A percentile compares a stretch with the other conserved stretches of the same genome.
Evolutionary conservation across 2,888 invertebrate genomes (phyloP).

Genomic region (Drosophila incognita): DNA sequence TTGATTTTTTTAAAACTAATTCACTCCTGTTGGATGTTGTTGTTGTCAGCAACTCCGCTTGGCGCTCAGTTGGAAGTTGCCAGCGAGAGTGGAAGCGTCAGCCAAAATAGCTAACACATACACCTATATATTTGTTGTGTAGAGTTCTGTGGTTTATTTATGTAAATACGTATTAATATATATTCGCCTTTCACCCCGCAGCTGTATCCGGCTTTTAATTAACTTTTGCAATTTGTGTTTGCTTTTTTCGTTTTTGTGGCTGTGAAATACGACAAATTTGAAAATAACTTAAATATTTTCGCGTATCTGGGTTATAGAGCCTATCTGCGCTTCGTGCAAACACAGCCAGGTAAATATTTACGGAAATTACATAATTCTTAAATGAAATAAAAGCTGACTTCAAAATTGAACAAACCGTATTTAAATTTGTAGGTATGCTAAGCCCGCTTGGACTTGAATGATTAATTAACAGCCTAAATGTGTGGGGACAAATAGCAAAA

Average conservation of each 20-base stretch:
- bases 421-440: neutral
- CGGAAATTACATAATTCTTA: slow-evolving; percentile 1
- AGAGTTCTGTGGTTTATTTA: slow-evolving; percentile 2
- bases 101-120: neutral
- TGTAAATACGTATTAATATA: neutral
- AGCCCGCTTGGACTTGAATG: neutral
- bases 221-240: slow-evolving; percentile 21
- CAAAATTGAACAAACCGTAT: neutral
- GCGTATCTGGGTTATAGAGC: slow-evolving; percentile 81
- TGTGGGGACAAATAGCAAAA: neutral
- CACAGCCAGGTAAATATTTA: slow-evolving; percentile 70
- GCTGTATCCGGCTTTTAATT: slow-evolving; percentile 31
- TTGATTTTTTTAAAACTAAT: slow-evolving; percentile 30
- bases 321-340: slow-evolving; percentile 76
- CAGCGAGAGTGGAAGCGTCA: slow-evolving; percentile 40
- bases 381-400: neutral
- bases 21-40: slow-evolving; percentile 13
- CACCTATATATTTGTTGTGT: neutral
- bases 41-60: slow-evolving; percentile 43
- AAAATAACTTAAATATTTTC: slow-evolving; percentile 75
- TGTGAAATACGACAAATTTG: neutral
- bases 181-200: slow-evolving; percentile 2
- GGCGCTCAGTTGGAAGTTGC: slow-evolving; percentile 43
- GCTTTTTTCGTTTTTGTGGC: neutral
- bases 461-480: neutral